Evolutionary conservation across 2,888 invertebrate genomes (phyloP), one percentile per base, ranked within the genome.

Genomic region (Dascillus cervinus): DNA sequence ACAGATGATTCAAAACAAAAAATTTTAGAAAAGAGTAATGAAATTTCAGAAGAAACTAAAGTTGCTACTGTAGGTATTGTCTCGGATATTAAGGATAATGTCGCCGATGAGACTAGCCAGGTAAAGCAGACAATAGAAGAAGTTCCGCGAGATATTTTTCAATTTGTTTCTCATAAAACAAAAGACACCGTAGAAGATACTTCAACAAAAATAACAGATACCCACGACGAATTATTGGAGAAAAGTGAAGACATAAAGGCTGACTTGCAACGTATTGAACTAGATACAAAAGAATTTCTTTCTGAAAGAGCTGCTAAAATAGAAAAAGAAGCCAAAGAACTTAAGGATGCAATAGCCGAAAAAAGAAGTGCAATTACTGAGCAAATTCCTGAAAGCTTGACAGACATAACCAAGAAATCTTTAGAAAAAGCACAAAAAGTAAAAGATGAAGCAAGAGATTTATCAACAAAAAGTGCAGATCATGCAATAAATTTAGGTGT

Each of bases 241-340:
- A 14, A 10, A 13, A 27, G 12, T 10, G 19, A 2, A 14, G 4
- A 9, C 6, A 13, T 27, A 11, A 13, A 27, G 21, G 37, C 33
- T 13, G 23, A 10, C 6, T 11, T 21, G 10, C 24, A 26, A 26
- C 25, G 33, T 10, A 20, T 25, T 13, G 34, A 34, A 41, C 24
- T 32, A 17, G 20, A 10, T 6, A 22, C 11, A 5, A 32, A 34
- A 26, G 30, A 23, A 31, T 14, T 28, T 13, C 22, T 28, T 11
- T n/a, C n/a, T n/a, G n/a, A n/a, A n/a, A n/a, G n/a, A 20, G 12
- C 13, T 22, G 14, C 19, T 36, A 11, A 2, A 34, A 26, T 48
- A 13, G 44, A 48, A 24, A 37, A 39, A 21, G 34, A 41, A 3
- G 29, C 32, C 3, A 46, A 50, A 28, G 49, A 47, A 26, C 35